A percentile compares a stretch with the other conserved stretches of the same genome.
These are phyloP conservation scores for Vidua macroura DNA, from an alignment of 2,113 vertebrate species.

Conservation along the genomic window DNA sequence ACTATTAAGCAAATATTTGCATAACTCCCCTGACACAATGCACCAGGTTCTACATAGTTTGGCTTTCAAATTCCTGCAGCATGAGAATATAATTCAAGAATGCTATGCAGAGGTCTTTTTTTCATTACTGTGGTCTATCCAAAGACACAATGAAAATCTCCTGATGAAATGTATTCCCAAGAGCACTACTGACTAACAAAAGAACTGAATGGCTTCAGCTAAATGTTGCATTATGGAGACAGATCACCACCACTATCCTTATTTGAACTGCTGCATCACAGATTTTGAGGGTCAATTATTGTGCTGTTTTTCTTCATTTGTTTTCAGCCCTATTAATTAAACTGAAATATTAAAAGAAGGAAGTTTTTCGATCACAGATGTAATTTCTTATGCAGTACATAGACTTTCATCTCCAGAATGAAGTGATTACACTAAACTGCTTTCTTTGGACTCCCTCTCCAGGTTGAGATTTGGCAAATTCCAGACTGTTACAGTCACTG, in stretches of 20 bases:
- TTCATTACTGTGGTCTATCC: not conserved
- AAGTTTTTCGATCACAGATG: not conserved
- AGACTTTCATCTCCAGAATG: not conserved
- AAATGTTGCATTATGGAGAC: not conserved
- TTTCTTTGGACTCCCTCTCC: not conserved
- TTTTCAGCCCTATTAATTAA: not conserved
- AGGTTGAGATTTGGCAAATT: not conserved
- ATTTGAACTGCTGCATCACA: not conserved
- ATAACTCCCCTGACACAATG: not conserved
- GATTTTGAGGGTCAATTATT: not conserved
- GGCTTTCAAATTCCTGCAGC: not conserved
- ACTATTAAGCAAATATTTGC: constrained; percentile 11
- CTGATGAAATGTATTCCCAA: not conserved
- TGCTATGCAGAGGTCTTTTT: not conserved
- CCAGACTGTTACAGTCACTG: not conserved
- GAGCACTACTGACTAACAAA: not conserved
- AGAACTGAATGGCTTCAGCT: not conserved
- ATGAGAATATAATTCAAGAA: not conserved
- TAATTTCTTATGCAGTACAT: not conserved
- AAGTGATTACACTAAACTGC: not conserved
- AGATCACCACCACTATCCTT: not conserved
- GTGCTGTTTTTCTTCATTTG: not conserved
- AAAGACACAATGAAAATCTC: not conserved
- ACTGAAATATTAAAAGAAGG: not conserved
- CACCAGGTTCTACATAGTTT: not conserved